Evolutionary conservation across 92 coral and sea anemone species (phyloP), one percentile per base, ranked within the genome.

Genomic region (Diadumene lineata): DNA sequence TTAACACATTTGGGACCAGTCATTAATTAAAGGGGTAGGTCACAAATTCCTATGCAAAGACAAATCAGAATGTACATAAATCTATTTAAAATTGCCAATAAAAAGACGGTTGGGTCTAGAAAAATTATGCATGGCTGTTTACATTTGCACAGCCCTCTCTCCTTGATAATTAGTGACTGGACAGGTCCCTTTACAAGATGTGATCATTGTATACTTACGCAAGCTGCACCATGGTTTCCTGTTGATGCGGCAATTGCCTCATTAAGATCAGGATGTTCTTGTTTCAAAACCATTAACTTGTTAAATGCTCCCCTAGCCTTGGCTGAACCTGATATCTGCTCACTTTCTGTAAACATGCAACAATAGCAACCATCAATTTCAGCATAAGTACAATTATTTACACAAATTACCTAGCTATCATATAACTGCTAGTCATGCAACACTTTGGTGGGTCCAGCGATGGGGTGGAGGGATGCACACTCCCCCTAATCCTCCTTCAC

Each of bases 251-350:
- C 75, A 11, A 87, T 70, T 28, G 79, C 82, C 16, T 93, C 90
- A 44, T 68, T 18, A 9, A 69, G 69, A 8, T 72, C 43, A 28
- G 84, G 81, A 46, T 82, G 77, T 23, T 70, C 64, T 58, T 87
- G 87, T 66, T 81, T 81, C 16, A 93, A 43, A 16, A 71, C 32
- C 23, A 92, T 80, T 17, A 93, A 84, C 68, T 91, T 87, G 79
- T 91, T 93, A 68, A 93, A 85, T 65, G 98, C 93, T 38, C 98
- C 98, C 58, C 98, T 79, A 38, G 84, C 78, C 76, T 93, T 93
- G 66, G 88, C 80, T 1, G 98, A 90, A 31, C 98, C 98, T 28
- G 98, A 90, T 25, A 85, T 38, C 60, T 93, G 98, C 66, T 91
- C 97, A 88, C 90, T 90, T 66, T 93, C 98, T 93, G 44, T 6